These are phyloP conservation scores for Drosophila niveifrons DNA, from an alignment of 2,888 invertebrate genomes.

Conservation along the genomic window DNA sequence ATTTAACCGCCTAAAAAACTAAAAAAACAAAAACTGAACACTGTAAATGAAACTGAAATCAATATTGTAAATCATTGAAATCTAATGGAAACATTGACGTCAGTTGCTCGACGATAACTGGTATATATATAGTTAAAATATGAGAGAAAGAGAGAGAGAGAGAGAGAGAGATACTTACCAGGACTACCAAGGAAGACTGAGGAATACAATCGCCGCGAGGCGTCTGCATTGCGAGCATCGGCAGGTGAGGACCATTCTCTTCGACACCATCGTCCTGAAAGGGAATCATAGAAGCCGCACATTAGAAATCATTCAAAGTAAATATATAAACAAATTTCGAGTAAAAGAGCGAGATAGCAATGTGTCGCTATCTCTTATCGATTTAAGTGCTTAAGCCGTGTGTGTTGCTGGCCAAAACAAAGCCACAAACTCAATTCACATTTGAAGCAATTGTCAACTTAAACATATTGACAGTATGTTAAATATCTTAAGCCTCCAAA, in stretches of 20 bases:
- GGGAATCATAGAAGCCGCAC: slow-evolving; percentile 60
- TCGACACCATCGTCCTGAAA: slow-evolving; percentile 96
- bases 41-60: slow-evolving; percentile 16
- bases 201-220: slow-evolving; percentile 94
- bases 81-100: slow-evolving; percentile 74
- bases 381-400: slow-evolving; percentile 60
- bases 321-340: neutral
- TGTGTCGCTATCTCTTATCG: slow-evolving; percentile 26
- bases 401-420: slow-evolving; percentile 29
- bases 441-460: slow-evolving; percentile 81
- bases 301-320: slow-evolving; percentile 40
- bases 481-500: slow-evolving; percentile 60
- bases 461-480: slow-evolving; percentile 68
- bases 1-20: slow-evolving; percentile 18
- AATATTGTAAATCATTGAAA: slow-evolving; percentile 73
- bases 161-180: slow-evolving; percentile 86
- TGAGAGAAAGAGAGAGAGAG: neutral
- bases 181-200: slow-evolving; percentile 97
- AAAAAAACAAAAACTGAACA: slow-evolving; percentile 2
- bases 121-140: neutral
- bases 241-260: slow-evolving; percentile 95
- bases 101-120: slow-evolving; percentile 52
- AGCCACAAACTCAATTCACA: slow-evolving; percentile 18
- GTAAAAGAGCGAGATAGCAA: slow-evolving; percentile 7
- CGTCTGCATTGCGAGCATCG: slow-evolving; percentile 91